These are phyloP conservation scores for Danaus plexippus DNA, from an alignment of 1,140 invertebrate species.

Conservation along the genomic window DNA sequence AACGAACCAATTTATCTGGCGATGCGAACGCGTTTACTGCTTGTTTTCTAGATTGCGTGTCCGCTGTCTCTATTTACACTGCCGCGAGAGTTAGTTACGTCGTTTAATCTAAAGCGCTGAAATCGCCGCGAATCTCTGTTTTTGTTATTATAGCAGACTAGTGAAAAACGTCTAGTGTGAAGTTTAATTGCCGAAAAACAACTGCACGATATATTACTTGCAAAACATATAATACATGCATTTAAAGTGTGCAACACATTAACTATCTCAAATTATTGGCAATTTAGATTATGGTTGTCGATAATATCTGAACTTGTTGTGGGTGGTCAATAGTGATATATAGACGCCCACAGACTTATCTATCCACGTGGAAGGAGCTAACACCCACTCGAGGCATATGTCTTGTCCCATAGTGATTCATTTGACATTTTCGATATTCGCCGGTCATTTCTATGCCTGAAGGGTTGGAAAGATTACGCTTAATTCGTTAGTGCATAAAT, in stretches of 20 bases:
- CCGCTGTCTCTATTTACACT: constrained; percentile 1
- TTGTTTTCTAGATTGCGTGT: constrained; percentile 14
- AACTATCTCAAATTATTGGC: constrained; percentile 7
- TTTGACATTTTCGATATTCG: constrained; percentile 15
- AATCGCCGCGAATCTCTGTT: constrained; percentile 6
- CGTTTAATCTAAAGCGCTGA: constrained; percentile 6
- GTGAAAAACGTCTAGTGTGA: constrained; percentile 8
- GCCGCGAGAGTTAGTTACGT: too few species aligned
- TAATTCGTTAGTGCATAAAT: too few species aligned
- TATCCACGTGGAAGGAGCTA: constrained; percentile 23
- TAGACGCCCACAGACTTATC: constrained; percentile 20
- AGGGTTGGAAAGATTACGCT: constrained; percentile 8
- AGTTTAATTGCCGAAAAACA: constrained; percentile 8
- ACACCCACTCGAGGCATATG: constrained; percentile 22
- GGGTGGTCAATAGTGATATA: constrained; percentile 24
- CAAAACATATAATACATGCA: too few species aligned
- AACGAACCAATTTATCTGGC: constrained; percentile 26
- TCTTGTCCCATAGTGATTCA: constrained; percentile 22
- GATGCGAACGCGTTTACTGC: constrained; percentile 15
- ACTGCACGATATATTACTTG: constrained; percentile 2
- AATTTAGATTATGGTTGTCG: constrained; percentile 5
- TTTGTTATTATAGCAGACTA: not conserved
- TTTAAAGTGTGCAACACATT: constrained; percentile 1
- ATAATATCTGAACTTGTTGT: constrained; percentile 9
- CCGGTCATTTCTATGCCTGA: constrained; percentile 16